Evolutionary conservation across 2,888 invertebrate species (phyloP).

Genomic region (Molanna angustata): DNA sequence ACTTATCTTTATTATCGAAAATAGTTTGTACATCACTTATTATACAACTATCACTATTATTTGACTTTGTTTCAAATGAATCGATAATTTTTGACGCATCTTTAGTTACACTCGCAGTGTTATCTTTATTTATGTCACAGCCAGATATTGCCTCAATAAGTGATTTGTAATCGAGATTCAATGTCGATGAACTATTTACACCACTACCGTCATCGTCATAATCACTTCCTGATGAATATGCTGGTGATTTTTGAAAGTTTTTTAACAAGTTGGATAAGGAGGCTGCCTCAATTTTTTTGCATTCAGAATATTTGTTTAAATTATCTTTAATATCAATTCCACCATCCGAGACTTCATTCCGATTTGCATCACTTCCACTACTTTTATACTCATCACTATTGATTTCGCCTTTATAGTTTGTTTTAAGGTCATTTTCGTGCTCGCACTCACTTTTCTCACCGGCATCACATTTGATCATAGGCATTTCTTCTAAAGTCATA

Average conservation of each 20-base stretch:
- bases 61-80: neutral
- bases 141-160: conserved; percentile 17
- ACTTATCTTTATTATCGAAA: conserved; percentile 1
- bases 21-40: conserved; percentile 5
- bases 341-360: too few relatives aligned
- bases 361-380: too few relatives aligned
- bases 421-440: too few relatives aligned
- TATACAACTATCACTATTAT: conserved; percentile 1
- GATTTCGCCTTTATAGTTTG: too few relatives aligned
- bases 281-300: conserved; percentile 6
- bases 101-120: neutral
- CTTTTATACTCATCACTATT: too few relatives aligned
- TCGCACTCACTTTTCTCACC: too few relatives aligned
- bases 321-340: conserved; percentile 6
- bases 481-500: too few relatives aligned
- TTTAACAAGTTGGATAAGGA: conserved; percentile 7
- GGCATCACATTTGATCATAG: too few relatives aligned
- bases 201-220: conserved; percentile 4
- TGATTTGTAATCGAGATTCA: conserved; percentile 11
- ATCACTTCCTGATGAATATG: conserved; percentile 10
- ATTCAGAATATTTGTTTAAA: neutral
- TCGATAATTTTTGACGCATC: neutral
- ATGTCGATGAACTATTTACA: neutral
- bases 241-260: conserved; percentile 1
- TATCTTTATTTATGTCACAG: conserved; percentile 12